Percentiles rank a stretch among this genome's conserved stretches.
phyloP scores from a whole-genome alignment of 2,888 invertebrate genomes.

The Timandra comae region DNA sequence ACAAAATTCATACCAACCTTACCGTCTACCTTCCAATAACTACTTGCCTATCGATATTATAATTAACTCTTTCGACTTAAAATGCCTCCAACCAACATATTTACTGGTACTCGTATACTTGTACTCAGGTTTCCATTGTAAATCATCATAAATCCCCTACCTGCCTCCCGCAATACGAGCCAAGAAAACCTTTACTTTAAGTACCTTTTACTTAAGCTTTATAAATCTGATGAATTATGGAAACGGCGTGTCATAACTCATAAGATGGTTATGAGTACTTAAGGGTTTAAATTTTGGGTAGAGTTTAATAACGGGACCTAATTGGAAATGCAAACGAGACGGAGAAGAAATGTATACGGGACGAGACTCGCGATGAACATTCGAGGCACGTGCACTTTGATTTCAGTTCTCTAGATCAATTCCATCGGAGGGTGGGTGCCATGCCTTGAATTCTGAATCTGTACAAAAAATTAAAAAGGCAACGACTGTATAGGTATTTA shows the following conservation, averaged over 20 bases:
- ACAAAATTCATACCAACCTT: constrained; percentile 56
- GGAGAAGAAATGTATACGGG: constrained; percentile 28
- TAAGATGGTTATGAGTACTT: constrained; percentile 18
- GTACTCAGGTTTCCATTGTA: not conserved
- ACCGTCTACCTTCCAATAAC: constrained; percentile 43
- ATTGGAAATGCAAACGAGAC: constrained; percentile 47
- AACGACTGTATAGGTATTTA: too few relatives aligned
- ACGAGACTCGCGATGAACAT: constrained; percentile 31
- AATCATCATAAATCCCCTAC: not conserved
- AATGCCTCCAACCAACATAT: too few relatives aligned
- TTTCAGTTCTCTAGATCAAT: constrained; percentile 48
- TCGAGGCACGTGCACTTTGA: constrained; percentile 53
- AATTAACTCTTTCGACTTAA: constrained; percentile 26
- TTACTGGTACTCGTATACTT: too few relatives aligned
- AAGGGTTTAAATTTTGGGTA: constrained; percentile 10
- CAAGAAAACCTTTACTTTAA: constrained; percentile 16
- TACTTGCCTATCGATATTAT: constrained; percentile 33
- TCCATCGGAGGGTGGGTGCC: constrained; percentile 27
- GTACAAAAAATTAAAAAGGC: constrained; percentile 23
- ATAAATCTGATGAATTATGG: constrained; percentile 28
- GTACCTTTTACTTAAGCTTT: constrained; percentile 9
- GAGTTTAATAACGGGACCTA: constrained; percentile 22
- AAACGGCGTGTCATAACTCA: constrained; percentile 21
- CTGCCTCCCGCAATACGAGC: not conserved
- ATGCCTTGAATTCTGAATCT: constrained; percentile 35